phyloP scores from a whole-genome alignment of 2,888 invertebrate genomes.

The Antheraea yamamai region DNA sequence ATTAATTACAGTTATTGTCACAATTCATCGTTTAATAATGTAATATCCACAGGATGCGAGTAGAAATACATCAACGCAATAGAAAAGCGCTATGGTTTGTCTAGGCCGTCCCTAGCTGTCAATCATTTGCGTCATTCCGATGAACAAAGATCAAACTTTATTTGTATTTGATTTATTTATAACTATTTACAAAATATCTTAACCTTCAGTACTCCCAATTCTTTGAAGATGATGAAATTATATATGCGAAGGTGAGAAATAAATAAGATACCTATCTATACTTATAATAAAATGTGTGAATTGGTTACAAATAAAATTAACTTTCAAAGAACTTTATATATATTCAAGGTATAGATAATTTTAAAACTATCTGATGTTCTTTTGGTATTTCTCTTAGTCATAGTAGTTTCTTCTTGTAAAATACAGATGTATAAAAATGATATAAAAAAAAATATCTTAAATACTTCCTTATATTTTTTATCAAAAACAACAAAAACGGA shows the following conservation, averaged over 20 bases:
- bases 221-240: slow-evolving; percentile 14
- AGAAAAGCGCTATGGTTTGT: slow-evolving; percentile 29
- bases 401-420: no score
- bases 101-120: slow-evolving; percentile 39
- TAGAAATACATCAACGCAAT: slow-evolving; percentile 46
- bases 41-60: slow-evolving; percentile 47
- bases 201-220: slow-evolving; percentile 15
- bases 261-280: background rate
- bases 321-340: background rate
- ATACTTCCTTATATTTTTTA: no score
- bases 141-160: slow-evolving; percentile 19
- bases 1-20: slow-evolving; percentile 49
- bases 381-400: no score
- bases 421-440: no score
- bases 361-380: no score
- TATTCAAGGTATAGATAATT: no score
- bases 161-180: slow-evolving; percentile 4
- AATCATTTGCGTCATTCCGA: slow-evolving; percentile 14
- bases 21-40: slow-evolving; percentile 51
- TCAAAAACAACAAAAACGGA: no score
- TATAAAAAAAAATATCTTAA: no score
- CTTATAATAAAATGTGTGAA: slow-evolving; percentile 7
- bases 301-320: slow-evolving; percentile 10
- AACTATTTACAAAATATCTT: slow-evolving; percentile 2
- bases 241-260: slow-evolving; percentile 3